These are phyloP conservation scores for Thereva unica DNA, from an alignment of 2,888 invertebrate species.

Conservation along the genomic window DNA sequence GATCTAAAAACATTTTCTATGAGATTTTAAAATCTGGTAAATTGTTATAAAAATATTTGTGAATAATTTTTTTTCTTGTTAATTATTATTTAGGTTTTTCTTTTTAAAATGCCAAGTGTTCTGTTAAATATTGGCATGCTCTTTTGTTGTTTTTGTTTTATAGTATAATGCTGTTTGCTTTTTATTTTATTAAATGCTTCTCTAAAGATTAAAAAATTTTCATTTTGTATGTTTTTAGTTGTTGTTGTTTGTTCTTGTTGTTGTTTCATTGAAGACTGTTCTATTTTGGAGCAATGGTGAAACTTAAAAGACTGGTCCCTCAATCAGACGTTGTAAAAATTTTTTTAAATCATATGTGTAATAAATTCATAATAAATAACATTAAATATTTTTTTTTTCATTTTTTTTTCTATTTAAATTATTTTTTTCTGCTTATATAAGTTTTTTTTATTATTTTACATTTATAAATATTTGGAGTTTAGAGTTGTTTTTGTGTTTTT, in stretches of 20 bases:
- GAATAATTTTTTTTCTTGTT: slow-evolving; percentile 1
- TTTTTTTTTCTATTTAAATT: neutral
- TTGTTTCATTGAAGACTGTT: neutral
- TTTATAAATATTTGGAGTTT: slow-evolving; percentile 1
- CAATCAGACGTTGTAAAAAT: slow-evolving; percentile 60
- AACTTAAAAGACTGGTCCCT: slow-evolving; percentile 60
- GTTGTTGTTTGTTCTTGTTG: neutral
- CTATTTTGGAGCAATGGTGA: slow-evolving; percentile 56
- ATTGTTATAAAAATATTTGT: slow-evolving; percentile 30
- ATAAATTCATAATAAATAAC: slow-evolving; percentile 19
- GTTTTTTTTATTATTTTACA: slow-evolving; percentile 2
- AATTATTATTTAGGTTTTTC: slow-evolving; percentile 13
- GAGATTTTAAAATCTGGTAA: slow-evolving; percentile 11
- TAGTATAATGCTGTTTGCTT: slow-evolving; percentile 3
- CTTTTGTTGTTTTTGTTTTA: neutral
- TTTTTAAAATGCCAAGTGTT: neutral
- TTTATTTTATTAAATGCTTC: neutral
- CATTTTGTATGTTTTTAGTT: neutral
- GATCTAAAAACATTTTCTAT: neutral
- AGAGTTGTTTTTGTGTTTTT: neutral
- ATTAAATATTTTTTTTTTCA: neutral
- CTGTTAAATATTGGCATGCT: neutral
- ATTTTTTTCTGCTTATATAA: neutral
- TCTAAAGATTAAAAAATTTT: neutral
- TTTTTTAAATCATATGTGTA: slow-evolving; percentile 50